Percentiles rank a stretch among this genome's conserved stretches.
phyloP scores from a whole-genome alignment of 2,113 vertebrate species.

The Pterophyllum scalare region DNA sequence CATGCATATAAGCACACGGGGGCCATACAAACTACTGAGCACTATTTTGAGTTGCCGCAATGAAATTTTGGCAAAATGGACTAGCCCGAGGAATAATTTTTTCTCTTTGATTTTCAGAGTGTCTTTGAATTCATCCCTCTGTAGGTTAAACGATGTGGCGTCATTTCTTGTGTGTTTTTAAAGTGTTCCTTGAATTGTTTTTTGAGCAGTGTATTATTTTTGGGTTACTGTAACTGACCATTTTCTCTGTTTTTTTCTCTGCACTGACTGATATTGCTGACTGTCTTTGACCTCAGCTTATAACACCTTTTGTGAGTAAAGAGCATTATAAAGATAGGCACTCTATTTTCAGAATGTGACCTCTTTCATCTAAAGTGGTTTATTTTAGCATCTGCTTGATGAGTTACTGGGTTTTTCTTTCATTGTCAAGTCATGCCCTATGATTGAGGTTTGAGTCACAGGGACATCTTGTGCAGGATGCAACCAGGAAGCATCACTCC shows the following conservation, averaged over 20 bases:
- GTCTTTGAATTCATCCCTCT: too few species aligned
- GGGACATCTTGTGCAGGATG: conserved; percentile 8
- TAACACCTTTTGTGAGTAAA: not conserved
- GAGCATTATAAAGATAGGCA: not conserved
- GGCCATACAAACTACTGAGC: too few species aligned
- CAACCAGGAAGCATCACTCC: conserved; percentile 3
- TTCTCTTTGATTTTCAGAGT: too few species aligned
- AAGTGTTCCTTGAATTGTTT: too few species aligned
- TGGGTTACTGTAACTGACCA: not conserved
- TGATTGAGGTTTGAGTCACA: conserved; percentile 32
- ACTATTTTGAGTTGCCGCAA: too few species aligned
- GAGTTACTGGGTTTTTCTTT: conserved; percentile 9
- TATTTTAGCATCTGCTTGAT: conserved; percentile 2
- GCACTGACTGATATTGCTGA: not conserved
- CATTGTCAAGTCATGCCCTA: not conserved
- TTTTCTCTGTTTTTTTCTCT: not conserved
- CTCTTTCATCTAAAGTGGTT: not conserved
- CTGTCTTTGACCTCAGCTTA: not conserved
- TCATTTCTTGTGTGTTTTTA: too few species aligned
- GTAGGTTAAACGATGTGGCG: too few species aligned
- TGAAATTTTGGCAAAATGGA: too few species aligned
- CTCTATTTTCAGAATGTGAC: not conserved
- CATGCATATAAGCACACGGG: too few species aligned
- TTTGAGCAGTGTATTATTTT: not conserved
- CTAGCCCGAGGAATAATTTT: too few species aligned